Percentiles rank a stretch among this genome's conserved stretches.
Evolutionary conservation across 2,797 vertebrate species (phyloP).

Genomic region (Myotis myotis): DNA sequence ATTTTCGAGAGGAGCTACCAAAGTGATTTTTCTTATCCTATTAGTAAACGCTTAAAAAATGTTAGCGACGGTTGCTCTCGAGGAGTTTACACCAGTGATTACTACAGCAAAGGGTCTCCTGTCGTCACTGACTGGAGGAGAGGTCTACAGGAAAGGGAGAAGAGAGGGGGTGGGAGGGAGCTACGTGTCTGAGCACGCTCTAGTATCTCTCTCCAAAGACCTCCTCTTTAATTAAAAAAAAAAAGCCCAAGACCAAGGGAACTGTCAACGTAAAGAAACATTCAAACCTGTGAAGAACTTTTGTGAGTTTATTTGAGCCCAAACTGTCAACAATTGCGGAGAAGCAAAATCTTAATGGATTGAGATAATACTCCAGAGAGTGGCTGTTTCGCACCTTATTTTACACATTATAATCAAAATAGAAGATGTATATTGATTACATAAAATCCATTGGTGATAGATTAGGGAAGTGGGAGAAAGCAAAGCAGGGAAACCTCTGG

Average conservation of each 20-base stretch:
- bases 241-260: background rate
- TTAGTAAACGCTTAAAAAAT: background rate
- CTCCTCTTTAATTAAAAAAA: background rate
- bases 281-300: no score
- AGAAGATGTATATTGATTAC: no score
- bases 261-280: background rate
- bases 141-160: background rate
- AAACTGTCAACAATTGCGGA: no score
- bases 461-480: background rate
- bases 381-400: no score
- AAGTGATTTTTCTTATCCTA: conserved; percentile 38
- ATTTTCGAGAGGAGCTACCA: background rate
- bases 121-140: background rate
- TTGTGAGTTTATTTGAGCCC: no score
- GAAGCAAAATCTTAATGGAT: no score
- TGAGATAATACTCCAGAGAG: no score
- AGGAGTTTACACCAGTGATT: conserved; percentile 14
- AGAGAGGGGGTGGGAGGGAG: background rate
- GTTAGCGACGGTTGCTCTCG: background rate
- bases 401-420: no score
- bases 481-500: background rate
- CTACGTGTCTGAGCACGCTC: background rate
- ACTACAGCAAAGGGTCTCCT: background rate
- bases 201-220: background rate
- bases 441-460: no score